Evolutionary conservation across 1,140 invertebrate genomes (phyloP).

Genomic region (Euwallacea fornicatus): DNA sequence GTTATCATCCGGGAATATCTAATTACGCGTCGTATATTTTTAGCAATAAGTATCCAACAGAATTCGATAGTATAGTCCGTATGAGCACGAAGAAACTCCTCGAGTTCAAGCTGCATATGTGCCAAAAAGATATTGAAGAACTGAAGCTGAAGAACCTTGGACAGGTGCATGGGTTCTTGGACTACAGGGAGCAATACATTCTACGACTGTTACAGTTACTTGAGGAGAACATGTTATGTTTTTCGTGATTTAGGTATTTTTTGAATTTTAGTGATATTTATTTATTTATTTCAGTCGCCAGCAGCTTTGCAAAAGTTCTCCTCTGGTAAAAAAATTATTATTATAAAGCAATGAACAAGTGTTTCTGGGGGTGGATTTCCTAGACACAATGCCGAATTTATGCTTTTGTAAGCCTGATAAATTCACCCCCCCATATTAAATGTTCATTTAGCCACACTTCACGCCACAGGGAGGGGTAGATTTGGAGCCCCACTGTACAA

Average conservation of each 20-base stretch:
- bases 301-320: not conserved
- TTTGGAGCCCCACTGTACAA: not conserved
- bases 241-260: constrained; percentile 7
- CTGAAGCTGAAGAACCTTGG: constrained; percentile 6
- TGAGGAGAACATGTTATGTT: constrained; percentile 16
- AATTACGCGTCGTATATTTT: constrained; percentile 44
- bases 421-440: constrained; percentile 39
- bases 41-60: constrained; percentile 40
- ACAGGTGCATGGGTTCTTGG: constrained; percentile 27
- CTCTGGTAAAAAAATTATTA: not conserved
- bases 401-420: constrained; percentile 8
- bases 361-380: constrained; percentile 20
- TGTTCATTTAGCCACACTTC: constrained; percentile 44
- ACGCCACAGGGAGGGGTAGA: constrained; percentile 17
- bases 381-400: constrained; percentile 23
- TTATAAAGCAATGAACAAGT: constrained; percentile 35
- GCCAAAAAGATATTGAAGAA: constrained; percentile 13
- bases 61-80: constrained; percentile 21
- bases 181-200: constrained; percentile 33
- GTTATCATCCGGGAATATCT: constrained; percentile 36
- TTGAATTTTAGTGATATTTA: not conserved
- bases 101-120: constrained; percentile 25
- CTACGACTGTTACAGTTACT: constrained; percentile 14
- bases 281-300: not conserved
- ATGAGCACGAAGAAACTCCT: constrained; percentile 30